Percentiles rank a stretch among this genome's conserved stretches.
Conservation (phyloP, 2,797 vertebrate species). For the Anguilla anguilla region DNA sequence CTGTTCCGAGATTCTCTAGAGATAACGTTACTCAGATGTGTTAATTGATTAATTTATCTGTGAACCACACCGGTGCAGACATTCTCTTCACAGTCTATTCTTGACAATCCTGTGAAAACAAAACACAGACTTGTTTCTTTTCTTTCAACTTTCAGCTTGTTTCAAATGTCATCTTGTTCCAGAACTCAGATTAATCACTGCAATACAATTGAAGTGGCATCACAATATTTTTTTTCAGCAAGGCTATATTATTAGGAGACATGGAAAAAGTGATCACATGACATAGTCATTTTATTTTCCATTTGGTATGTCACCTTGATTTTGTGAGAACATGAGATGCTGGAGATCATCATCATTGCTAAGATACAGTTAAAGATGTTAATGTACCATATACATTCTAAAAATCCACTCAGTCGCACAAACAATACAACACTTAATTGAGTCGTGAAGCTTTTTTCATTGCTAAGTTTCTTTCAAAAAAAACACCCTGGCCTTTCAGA, state of each 20-base stretch:
- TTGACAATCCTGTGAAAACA: constrained; percentile 6
- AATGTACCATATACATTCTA: not conserved
- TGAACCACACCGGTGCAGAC: not conserved
- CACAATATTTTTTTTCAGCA: not conserved
- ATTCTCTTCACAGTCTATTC: not conserved
- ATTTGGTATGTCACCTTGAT: not conserved
- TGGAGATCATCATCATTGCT: not conserved
- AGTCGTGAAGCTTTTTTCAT: not conserved
- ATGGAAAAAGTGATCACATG: not conserved
- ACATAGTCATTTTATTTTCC: not conserved
- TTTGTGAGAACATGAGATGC: not conserved
- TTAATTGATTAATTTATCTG: constrained; percentile 21
- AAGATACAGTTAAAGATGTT: not conserved
- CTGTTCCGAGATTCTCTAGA: not conserved
- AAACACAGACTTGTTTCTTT: not conserved
- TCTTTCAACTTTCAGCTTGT: not conserved
- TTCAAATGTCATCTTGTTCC: not conserved
- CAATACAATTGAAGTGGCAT: not conserved
- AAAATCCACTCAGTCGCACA: not conserved
- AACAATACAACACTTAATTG: not conserved
- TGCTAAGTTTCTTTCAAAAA: not conserved
- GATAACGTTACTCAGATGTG: not conserved
- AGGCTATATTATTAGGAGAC: not conserved
- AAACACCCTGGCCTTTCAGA: not conserved
- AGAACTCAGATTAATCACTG: not conserved